Base-by-base conservation (phyloP, 2,113 vertebrate species). In the Gallinago undulata region DNA sequence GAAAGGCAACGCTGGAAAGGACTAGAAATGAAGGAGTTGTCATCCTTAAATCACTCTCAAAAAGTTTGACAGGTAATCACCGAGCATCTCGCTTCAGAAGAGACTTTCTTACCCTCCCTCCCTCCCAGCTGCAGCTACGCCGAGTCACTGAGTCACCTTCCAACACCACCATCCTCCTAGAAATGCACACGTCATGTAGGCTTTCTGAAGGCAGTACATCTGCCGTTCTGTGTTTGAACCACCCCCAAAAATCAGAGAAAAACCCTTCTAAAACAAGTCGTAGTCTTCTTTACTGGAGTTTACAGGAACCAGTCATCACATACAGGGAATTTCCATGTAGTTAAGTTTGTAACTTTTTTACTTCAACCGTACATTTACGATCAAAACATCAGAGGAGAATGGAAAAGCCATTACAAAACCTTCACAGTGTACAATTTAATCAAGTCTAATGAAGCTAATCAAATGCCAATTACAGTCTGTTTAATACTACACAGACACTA, bases 301-400 rank as follows among this genome's bases (percentile, higher is more conserved):
- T 97, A 97, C 93, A 96, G 93, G 90, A 97, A 98, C 79, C 30
- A 62, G 3, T 19, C 67, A 57, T 77, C 77, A 89, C 50, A 72
- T 19, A 75, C 1, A 43, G 95, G 97, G 96, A 93, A 92, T 95
- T 97, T 97, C 96, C 97, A 96, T 50, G 10, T 17, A 84, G 57
- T 39, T 55, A 37, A 66, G 24, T 28, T 81, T 0, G 6, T 82
- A 53, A 60, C 55, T 77, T 86, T 76, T 56, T 47, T 30, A 47
- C 27, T 92, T 59, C 8, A 2, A 48, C 63, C 59, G 55, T 33
- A 41, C 68, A 70, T 70, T 75, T 75, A 81, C 9, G 0, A 80
- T 55, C 35, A 88, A 74, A 92, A 59, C 50, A 89, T 17, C 67
- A 67, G 11, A 67, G 41, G 23, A 39, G 23, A 80, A 79, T 0